Percentiles rank a stretch among this genome's conserved stretches.
Evolutionary conservation across 2,888 invertebrate genomes (phyloP).

Genomic region (Dicyrtomina minuta): DNA sequence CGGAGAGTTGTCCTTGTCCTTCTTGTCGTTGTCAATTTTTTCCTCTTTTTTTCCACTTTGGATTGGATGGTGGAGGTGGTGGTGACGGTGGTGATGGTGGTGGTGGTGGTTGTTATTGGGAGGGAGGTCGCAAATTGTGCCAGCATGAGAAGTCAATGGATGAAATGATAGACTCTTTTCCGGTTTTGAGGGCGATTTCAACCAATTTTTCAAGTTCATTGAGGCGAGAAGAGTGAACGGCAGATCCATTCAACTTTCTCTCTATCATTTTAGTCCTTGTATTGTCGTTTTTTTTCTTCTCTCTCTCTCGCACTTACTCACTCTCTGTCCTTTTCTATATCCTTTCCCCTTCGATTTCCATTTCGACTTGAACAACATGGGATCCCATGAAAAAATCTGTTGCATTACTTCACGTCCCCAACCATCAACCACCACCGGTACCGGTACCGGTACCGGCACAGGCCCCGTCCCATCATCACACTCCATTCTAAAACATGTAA

Average conservation of each 20-base stretch:
- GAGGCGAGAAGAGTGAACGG: slow-evolving; percentile 14
- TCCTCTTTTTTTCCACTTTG: too few relatives aligned
- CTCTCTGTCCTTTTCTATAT: background rate
- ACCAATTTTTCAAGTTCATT: slow-evolving; percentile 30
- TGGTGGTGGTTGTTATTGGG: too few relatives aligned
- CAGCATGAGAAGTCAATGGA: background rate
- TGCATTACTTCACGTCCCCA: slow-evolving; percentile 19
- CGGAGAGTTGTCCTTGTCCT: too few relatives aligned
- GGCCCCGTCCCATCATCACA: too few relatives aligned
- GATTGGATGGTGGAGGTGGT: background rate
- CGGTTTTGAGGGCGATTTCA: slow-evolving; percentile 22
- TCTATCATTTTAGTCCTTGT: too few relatives aligned
- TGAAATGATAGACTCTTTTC: slow-evolving; percentile 8
- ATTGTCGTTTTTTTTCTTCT: background rate
- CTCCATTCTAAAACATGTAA: too few relatives aligned
- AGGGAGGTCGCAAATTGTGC: background rate
- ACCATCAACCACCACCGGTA: too few relatives aligned
- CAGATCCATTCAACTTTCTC: too few relatives aligned
- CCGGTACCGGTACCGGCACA: too few relatives aligned
- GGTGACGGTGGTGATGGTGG: too few relatives aligned
- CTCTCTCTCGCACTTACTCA: slow-evolving; percentile 8
- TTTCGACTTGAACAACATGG: too few relatives aligned
- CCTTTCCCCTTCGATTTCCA: slow-evolving; percentile 24
- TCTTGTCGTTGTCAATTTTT: too few relatives aligned
- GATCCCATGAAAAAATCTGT: slow-evolving; percentile 26